Evolutionary conservation across 2,888 invertebrate species (phyloP), one percentile per base, ranked within the genome.

Genomic region (Noctua janthina): DNA sequence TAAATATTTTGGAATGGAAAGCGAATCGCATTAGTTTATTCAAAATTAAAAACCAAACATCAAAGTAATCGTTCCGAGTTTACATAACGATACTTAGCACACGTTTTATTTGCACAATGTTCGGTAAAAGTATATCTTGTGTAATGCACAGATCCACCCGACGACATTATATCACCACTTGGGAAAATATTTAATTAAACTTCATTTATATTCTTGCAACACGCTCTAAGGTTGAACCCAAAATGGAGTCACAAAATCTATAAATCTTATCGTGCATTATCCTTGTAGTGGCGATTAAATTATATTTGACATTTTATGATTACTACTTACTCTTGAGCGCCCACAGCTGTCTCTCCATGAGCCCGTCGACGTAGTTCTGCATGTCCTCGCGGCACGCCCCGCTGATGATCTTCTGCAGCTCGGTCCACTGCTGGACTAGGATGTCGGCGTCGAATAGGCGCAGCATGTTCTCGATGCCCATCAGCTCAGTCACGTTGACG

Each of bases 251-350:
- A 81, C 10, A 69, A 85, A 46, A 68, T 75, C 46, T 62, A 73
- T 59, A 62, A 66, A 76, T 54, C 39, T 68, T 62, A 59, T n/a
- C 39, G n/a, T n/a, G 11, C 7, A 2, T 84, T 73, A 79, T 76
- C 74, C 29, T 75, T 68, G n/a, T 35, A 10, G 20, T 3, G n/a
- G n/a, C 15, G 23, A 23, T 72, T 29, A 46, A 51, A 67, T 67
- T 23, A 62, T 68, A 13, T 78, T 82, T 72, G 43, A 74, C 3
- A 72, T 71, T 62, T 49, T 67, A 72, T 79, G 69, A 73, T 78
- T 49, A 73, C 77, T 82, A 97, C 98, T 98, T 94, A 98, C 98
- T 98, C 94, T 98, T 98, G 70, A 98, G 96, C 11, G 98, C 98
- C 98, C 98, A 98, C 17, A 97, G 95, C 75, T 97, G 96, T 76